Evolutionary conservation across 2,888 invertebrate genomes (phyloP).

Genomic region (Lycia hirtaria): DNA sequence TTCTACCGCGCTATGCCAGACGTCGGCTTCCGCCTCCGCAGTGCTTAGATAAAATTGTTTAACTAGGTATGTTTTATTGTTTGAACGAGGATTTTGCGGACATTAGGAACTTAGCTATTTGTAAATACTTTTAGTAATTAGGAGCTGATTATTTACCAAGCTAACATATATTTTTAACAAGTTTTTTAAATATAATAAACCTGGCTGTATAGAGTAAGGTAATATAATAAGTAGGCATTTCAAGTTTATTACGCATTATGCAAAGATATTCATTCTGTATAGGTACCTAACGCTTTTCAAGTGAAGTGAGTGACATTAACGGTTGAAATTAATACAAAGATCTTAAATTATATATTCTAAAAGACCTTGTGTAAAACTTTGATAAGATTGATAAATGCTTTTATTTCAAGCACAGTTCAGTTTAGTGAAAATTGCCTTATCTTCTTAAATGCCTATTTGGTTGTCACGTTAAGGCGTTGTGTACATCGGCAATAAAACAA

Average conservation of each 20-base stretch:
- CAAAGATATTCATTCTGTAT: neutral
- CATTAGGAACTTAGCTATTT: neutral
- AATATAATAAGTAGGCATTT: too few species aligned
- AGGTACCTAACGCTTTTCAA: too few species aligned
- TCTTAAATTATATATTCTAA: neutral
- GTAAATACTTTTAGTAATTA: neutral
- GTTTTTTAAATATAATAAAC: neutral
- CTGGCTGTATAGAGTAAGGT: neutral
- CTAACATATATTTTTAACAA: neutral
- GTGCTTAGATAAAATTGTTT: neutral
- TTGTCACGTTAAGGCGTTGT: constrained; percentile 41
- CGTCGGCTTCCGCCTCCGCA: constrained; percentile 6
- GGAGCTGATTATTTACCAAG: neutral
- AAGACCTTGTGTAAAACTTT: neutral
- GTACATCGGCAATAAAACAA: constrained; percentile 51
- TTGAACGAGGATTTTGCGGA: neutral
- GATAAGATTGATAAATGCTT: constrained; percentile 1
- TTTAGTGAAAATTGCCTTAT: constrained; percentile 31
- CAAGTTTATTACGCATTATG: neutral
- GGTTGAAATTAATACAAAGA: neutral
- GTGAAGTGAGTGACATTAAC: neutral
- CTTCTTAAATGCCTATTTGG: constrained; percentile 38
- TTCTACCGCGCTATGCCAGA: neutral
- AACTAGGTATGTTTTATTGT: neutral
- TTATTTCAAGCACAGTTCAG: neutral